Percentiles rank a stretch among this genome's conserved stretches.
Conservation (phyloP, 2,888 invertebrate species). For the Itoplectis maculator region DNA sequence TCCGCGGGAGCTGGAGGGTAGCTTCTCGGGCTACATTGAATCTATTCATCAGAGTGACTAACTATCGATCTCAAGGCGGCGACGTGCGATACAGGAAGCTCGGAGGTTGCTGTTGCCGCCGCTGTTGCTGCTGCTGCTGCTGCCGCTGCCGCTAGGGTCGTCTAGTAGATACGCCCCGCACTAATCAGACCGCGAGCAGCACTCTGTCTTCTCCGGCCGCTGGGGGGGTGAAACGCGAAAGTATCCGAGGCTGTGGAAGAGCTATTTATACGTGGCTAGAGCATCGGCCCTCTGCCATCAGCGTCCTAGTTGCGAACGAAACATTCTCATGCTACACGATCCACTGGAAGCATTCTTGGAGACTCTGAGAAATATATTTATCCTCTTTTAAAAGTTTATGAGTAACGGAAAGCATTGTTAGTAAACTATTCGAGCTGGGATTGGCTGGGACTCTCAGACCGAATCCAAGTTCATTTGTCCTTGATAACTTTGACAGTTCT, state of each 20-base stretch:
- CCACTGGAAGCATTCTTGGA: too few species aligned
- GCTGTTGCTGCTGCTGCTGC: too few species aligned
- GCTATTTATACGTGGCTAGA: not conserved
- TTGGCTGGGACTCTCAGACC: too few species aligned
- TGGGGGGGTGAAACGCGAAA: conserved; percentile 16
- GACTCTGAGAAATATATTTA: too few species aligned
- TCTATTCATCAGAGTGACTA: conserved; percentile 39
- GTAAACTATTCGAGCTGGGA: too few species aligned
- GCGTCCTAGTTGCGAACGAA: not conserved
- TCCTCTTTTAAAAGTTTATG: too few species aligned
- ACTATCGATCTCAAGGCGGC: conserved; percentile 27
- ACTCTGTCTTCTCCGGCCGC: not conserved
- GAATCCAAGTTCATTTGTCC: too few species aligned
- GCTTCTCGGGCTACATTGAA: conserved; percentile 28
- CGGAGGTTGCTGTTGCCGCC: too few species aligned
- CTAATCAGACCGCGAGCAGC: conserved; percentile 39
- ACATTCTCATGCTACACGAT: too few species aligned
- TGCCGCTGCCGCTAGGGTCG: not conserved
- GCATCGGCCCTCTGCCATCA: not conserved
- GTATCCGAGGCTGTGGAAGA: conserved; percentile 15
- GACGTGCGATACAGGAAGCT: conserved; percentile 10
- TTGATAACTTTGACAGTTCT: too few species aligned
- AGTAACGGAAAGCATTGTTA: too few species aligned
- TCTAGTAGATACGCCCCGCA: conserved; percentile 37
- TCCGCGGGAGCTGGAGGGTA: not conserved